These are phyloP conservation scores for Acipenser ruthenus DNA, from an alignment of 2,797 vertebrate genomes.

Conservation along the genomic window DNA sequence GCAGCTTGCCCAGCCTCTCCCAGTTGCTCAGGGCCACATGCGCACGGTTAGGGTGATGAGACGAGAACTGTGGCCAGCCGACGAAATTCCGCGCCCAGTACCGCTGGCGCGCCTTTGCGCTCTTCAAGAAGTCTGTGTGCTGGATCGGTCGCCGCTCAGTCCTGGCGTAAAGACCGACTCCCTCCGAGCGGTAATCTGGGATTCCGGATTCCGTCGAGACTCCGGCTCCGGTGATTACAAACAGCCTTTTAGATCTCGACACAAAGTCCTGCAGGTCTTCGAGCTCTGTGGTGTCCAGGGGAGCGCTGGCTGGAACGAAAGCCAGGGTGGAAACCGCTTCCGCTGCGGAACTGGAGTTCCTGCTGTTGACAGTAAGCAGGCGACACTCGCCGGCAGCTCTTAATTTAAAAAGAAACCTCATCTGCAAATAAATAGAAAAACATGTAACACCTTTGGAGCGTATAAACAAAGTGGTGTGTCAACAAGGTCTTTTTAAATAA, in stretches of 20 bases:
- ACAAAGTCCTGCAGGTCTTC: constrained; percentile 76
- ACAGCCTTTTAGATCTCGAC: constrained; percentile 59
- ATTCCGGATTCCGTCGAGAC: constrained; percentile 94
- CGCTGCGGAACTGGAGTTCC: constrained; percentile 20
- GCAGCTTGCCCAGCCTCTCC: constrained; percentile 74
- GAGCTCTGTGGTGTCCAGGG: constrained; percentile 51
- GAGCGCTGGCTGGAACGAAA: constrained; percentile 75
- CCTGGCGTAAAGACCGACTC: constrained; percentile 81
- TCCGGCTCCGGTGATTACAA: constrained; percentile 84
- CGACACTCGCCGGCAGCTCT: too few relatives aligned
- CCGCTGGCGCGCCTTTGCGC: constrained; percentile 69
- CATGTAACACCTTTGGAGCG: too few relatives aligned
- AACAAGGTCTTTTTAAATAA: too few relatives aligned
- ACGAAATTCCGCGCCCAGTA: constrained; percentile 96
- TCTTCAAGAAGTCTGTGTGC: constrained; percentile 74
- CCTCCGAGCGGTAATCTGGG: constrained; percentile 90
- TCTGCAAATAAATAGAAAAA: too few relatives aligned
- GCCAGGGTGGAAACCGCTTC: constrained; percentile 22
- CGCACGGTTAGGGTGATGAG: constrained; percentile 73
- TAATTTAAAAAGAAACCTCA: too few relatives aligned
- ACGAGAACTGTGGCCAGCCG: constrained; percentile 90
- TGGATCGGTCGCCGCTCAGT: constrained; percentile 81
- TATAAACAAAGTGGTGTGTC: too few relatives aligned
- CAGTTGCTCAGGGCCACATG: constrained; percentile 69
- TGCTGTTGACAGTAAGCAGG: too few relatives aligned